Evolutionary conservation across 92 coral and sea anemone species (phyloP).

Genomic region (Anthopleura xanthogrammica): DNA sequence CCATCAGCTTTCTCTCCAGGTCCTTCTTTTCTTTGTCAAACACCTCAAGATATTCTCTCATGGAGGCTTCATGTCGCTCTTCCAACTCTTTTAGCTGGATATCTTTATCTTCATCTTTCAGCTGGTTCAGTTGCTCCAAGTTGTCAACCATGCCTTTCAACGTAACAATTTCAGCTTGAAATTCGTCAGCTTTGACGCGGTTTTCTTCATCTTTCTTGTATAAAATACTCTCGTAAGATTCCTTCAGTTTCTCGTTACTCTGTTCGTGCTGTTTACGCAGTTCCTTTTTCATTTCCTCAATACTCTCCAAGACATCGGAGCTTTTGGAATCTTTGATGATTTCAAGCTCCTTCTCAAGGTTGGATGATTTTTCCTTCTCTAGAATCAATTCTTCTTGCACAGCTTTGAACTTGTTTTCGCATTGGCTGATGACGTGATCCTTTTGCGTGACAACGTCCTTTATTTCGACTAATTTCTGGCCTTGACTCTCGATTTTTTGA

Average conservation of each 20-base stretch:
- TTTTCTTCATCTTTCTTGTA: constrained; percentile 78
- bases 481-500: constrained; percentile 32
- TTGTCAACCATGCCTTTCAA: constrained; percentile 88
- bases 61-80: constrained; percentile 55
- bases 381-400: constrained; percentile 53
- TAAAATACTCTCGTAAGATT: constrained; percentile 69
- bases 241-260: constrained; percentile 56
- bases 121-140: constrained; percentile 77
- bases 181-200: constrained; percentile 61
- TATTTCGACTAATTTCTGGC: constrained; percentile 51
- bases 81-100: constrained; percentile 63
- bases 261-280: constrained; percentile 72
- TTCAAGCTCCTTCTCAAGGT: constrained; percentile 60
- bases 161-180: constrained; percentile 73
- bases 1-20: constrained; percentile 28
- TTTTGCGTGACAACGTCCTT: constrained; percentile 44
- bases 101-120: constrained; percentile 79
- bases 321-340: constrained; percentile 54
- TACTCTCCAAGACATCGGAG: constrained; percentile 53
- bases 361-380: constrained; percentile 53
- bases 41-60: constrained; percentile 42
- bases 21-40: constrained; percentile 51
- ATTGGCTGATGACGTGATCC: constrained; percentile 49
- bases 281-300: constrained; percentile 70
- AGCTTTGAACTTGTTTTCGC: constrained; percentile 50